Percentiles rank a stretch among this genome's conserved stretches.
Evolutionary conservation across 2,797 vertebrate species (phyloP).

Genomic region (Melanotaenia nigrans): DNA sequence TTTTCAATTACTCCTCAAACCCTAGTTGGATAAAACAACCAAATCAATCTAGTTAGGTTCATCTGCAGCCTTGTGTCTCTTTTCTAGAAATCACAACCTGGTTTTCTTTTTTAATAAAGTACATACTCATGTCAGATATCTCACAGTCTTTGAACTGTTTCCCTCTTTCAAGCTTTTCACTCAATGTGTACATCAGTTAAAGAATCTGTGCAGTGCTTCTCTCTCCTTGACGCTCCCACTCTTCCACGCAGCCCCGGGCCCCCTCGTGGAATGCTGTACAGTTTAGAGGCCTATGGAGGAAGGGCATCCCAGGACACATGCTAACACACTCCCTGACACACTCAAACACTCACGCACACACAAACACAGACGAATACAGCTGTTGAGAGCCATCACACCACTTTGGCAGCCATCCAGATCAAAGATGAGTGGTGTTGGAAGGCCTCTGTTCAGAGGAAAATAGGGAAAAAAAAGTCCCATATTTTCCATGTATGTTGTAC

Average conservation of each 20-base stretch:
- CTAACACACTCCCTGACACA: conserved; percentile 50
- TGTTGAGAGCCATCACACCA: conserved; percentile 80
- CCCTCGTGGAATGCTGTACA: conserved; percentile 83
- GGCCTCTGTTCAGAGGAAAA: conserved; percentile 65
- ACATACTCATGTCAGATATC: conserved; percentile 3
- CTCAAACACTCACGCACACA: conserved; percentile 44
- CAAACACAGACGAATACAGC: conserved; percentile 81
- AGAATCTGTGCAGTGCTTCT: conserved; percentile 52
- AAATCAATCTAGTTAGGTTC: too few species aligned
- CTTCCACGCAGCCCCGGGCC: conserved; percentile 68
- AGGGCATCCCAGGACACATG: conserved; percentile 82
- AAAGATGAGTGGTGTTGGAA: conserved; percentile 72
- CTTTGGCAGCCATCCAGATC: conserved; percentile 76
- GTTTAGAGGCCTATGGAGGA: conserved; percentile 77
- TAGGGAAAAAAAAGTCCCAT: conserved; percentile 52
- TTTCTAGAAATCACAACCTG: neutral
- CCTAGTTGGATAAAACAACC: too few species aligned
- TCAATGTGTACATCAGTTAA: conserved; percentile 50
- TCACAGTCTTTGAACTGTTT: conserved; percentile 22
- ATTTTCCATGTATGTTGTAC: conserved; percentile 76
- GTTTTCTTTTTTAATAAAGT: neutral
- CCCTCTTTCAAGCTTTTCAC: conserved; percentile 13
- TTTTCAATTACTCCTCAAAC: too few species aligned
- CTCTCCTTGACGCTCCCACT: conserved; percentile 73
- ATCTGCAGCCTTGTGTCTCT: too few species aligned